Evolutionary conservation across 2,113 vertebrate genomes (phyloP).

Genomic region (Pipa parva): DNA sequence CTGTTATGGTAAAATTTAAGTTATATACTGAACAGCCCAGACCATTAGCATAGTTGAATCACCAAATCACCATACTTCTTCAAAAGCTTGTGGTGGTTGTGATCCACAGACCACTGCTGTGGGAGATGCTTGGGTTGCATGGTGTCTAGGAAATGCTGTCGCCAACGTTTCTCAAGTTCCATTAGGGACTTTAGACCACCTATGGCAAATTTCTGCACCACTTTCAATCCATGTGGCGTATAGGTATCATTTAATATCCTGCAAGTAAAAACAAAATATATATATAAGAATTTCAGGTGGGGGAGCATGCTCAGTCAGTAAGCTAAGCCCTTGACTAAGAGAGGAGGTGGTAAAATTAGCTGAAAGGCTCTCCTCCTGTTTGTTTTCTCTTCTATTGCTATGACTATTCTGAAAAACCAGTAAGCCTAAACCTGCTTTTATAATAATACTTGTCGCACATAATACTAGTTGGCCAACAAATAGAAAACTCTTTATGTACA

Average conservation of each 20-base stretch:
- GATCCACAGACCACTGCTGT: conserved; percentile 85
- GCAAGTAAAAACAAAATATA: conserved; percentile 38
- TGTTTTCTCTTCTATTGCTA: too few species aligned
- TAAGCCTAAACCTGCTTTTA: too few species aligned
- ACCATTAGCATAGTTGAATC: conserved; percentile 60
- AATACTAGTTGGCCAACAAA: too few species aligned
- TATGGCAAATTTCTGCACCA: conserved; percentile 73
- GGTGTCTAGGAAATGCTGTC: conserved; percentile 87
- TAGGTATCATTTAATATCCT: conserved; percentile 90
- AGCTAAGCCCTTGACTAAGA: too few species aligned
- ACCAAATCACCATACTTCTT: conserved; percentile 81
- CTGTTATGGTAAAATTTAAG: conserved; percentile 4
- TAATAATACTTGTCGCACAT: too few species aligned
- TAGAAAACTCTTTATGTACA: too few species aligned
- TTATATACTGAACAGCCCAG: conserved; percentile 31
- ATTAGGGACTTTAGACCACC: conserved; percentile 81
- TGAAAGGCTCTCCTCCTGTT: too few species aligned
- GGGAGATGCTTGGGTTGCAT: conserved; percentile 88
- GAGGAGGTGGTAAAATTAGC: too few species aligned
- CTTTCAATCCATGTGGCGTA: conserved; percentile 88
- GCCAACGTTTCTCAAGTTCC: conserved; percentile 87
- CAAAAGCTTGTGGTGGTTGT: conserved; percentile 91
- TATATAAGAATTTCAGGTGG: background rate
- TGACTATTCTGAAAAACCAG: too few species aligned
- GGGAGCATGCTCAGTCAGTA: too few species aligned